These are phyloP conservation scores for Hepsetus odoe DNA, from an alignment of 2,113 vertebrate species.

Conservation along the genomic window DNA sequence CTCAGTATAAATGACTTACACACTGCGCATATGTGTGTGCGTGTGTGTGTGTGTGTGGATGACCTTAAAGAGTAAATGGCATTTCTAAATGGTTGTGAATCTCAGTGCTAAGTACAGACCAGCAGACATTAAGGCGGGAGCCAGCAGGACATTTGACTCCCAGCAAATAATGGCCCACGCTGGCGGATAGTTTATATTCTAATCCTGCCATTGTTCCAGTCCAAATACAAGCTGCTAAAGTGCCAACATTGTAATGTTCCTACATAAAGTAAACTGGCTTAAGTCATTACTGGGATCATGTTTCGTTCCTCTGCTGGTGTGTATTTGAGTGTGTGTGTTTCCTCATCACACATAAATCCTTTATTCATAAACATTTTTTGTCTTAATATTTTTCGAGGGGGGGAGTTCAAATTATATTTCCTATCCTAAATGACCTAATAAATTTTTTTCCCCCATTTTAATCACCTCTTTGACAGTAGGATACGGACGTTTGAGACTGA, in stretches of 20 bases:
- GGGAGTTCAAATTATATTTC: no score
- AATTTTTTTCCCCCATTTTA: no score
- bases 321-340: not conserved
- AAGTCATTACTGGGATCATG: slow-evolving; percentile 33
- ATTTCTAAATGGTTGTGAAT: slow-evolving; percentile 53
- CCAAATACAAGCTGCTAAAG: slow-evolving; percentile 30
- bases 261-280: slow-evolving; percentile 33
- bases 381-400: no score
- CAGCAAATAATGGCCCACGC: slow-evolving; percentile 38
- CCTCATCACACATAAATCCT: not conserved
- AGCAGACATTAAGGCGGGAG: slow-evolving; percentile 44
- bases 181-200: slow-evolving; percentile 41
- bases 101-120: slow-evolving; percentile 43
- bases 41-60: slow-evolving; percentile 9
- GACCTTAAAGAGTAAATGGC: slow-evolving; percentile 52
- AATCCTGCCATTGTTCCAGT: slow-evolving; percentile 23
- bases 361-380: slow-evolving; percentile 62
- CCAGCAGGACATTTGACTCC: slow-evolving; percentile 51
- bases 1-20: slow-evolving; percentile 49
- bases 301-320: slow-evolving; percentile 1
- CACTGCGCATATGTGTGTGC: slow-evolving; percentile 14
- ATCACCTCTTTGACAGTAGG: not conserved
- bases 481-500: no score
- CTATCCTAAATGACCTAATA: no score
- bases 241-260: slow-evolving; percentile 38